A percentile compares a stretch with the other conserved stretches of the same genome.
phyloP scores from a whole-genome alignment of 2,113 vertebrate species.

The Rhombomys opimus region DNA sequence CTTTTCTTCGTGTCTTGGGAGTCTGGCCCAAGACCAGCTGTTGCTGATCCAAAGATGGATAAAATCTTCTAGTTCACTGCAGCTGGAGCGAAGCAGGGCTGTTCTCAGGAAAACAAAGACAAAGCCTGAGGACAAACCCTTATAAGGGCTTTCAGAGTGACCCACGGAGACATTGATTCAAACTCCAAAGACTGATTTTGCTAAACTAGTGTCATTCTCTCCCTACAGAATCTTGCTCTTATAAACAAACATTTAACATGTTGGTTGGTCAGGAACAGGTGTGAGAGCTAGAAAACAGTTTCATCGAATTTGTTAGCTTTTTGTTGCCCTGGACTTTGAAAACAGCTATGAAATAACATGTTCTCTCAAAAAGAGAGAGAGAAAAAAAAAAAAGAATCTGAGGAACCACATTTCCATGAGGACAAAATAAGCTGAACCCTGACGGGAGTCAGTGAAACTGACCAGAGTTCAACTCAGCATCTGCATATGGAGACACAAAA shows the following conservation, averaged over 20 bases:
- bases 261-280: not conserved
- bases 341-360: not conserved
- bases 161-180: not conserved
- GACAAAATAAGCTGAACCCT: constrained; percentile 16
- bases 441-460: not conserved
- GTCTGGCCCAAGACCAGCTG: constrained; percentile 17
- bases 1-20: constrained; percentile 1
- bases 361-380: not conserved
- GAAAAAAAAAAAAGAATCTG: not conserved
- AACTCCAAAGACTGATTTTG: not conserved
- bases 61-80: not conserved
- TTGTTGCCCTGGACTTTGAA: not conserved
- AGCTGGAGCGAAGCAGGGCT: constrained; percentile 35
- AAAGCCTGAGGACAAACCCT: constrained; percentile 19
- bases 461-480: not conserved
- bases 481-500: not conserved
- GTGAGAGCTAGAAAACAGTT: not conserved
- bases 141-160: constrained; percentile 28
- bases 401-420: not conserved
- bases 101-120: constrained; percentile 36
- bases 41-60: constrained; percentile 26
- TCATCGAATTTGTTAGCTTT: not conserved
- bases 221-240: not conserved
- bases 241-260: not conserved
- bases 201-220: not conserved